Base-by-base conservation (phyloP, 2,797 vertebrate genomes). In the Protosalanx chinensis region DNA sequence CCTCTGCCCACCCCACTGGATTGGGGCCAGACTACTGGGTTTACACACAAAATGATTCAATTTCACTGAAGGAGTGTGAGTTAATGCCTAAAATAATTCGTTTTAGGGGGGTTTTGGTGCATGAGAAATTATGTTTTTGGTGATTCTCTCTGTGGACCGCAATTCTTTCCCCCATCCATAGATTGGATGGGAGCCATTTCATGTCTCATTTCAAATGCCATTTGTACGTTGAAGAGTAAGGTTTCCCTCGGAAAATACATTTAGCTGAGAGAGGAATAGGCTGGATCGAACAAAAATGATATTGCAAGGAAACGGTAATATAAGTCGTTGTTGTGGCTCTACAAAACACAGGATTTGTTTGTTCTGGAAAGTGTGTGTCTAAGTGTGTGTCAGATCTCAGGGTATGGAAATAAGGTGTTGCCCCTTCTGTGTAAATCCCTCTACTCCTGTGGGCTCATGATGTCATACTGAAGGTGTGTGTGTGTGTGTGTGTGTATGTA, bases 391-490 rank as follows among this genome's bases (percentile, higher is more conserved):
- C 30, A 68, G 5, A 16, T 35, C 23, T 46, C 56, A 27, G 67
- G 70, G 60, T 72, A 30, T 51, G 46, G 60, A 73, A 75, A 71
- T 56, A 20, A 78, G 59, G 74, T 69, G 29, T 37, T 51, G 23
- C 58, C 56, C 71, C 37, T 66, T 83, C 74, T 72, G 74, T 83
- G 53, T 72, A 82, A 79, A 37, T 82, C 58, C 79, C 72, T 79
- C 29, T 49, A 62, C 61, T 84, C 15, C 71, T 72, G 74, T 23
- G 56, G 69, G 59, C 67, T 65, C 20, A 56, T 81, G 63, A 83
- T 78, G 81, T 65, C 53, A 57, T 30, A 32, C 10, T 23, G 49
- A 30, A 15, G 20, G 10, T 65, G 49, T 65, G 76, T 49, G 41
- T 63, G 59, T 63, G 68, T 20, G 29, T 71, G 69, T 64, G 27